Conservation (phyloP, 2,113 vertebrate species). For the Isurus oxyrinchus region DNA sequence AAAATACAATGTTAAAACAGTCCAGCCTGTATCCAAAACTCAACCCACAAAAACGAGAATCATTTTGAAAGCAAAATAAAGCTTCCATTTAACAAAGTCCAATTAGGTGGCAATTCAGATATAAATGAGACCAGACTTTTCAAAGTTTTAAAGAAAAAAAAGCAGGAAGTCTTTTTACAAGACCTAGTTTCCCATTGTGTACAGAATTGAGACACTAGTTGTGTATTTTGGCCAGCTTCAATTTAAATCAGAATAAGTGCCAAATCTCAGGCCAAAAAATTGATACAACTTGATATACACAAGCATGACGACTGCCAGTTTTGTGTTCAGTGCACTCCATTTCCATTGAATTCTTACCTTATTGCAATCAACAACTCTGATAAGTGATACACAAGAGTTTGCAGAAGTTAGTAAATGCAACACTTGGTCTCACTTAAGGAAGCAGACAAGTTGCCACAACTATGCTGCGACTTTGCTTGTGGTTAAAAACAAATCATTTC, state of each 20-base stretch:
- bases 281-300: not conserved
- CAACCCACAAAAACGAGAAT: not conserved
- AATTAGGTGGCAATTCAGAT: not conserved
- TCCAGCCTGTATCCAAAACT: not conserved
- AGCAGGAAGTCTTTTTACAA: not conserved
- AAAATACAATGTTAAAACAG: not conserved
- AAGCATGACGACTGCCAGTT: not conserved
- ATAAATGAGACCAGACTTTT: not conserved
- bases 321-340: not conserved
- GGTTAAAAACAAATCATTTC: slow-evolving; percentile 34
- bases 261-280: not conserved
- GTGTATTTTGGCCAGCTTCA: not conserved
- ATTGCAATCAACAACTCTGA: not conserved
- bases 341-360: slow-evolving; percentile 3
- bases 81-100: not conserved
- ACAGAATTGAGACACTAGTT: not conserved
- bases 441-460: not conserved
- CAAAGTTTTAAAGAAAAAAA: too few species aligned
- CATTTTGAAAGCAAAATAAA: not conserved
- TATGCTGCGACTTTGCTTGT: not conserved
- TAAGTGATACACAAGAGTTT: slow-evolving; percentile 17
- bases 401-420: slow-evolving; percentile 10
- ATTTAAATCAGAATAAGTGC: not conserved
- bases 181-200: not conserved
- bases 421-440: slow-evolving; percentile 11